A percentile compares a stretch with the other conserved stretches of the same genome.
Conservation (phyloP, 2,113 vertebrate genomes). For the Petaurus breviceps region DNA sequence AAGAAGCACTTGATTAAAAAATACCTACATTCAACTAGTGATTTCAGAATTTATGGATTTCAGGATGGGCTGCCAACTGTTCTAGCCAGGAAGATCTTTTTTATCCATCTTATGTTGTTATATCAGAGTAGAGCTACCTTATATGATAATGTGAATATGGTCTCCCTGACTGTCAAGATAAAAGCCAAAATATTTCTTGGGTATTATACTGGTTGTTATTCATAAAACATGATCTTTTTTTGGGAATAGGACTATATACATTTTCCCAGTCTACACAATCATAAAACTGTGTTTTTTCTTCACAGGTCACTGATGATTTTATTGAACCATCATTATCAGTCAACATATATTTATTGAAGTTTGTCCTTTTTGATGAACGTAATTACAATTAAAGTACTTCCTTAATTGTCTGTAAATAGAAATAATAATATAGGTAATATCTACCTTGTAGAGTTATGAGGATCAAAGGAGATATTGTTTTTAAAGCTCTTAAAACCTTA, state of each 20-base stretch:
- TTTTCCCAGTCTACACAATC: neutral
- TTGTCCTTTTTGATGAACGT: constrained; percentile 30
- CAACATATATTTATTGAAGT: neutral
- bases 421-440: neutral
- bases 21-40: neutral
- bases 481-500: neutral
- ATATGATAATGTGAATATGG: constrained; percentile 11
- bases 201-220: neutral
- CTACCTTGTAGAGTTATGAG: neutral
- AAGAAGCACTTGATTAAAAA: constrained; percentile 24
- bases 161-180: neutral
- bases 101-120: neutral
- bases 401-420: neutral
- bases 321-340: constrained; percentile 28
- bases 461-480: neutral
- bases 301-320: constrained; percentile 32
- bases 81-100: neutral
- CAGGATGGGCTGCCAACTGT: neutral
- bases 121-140: neutral
- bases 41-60: neutral
- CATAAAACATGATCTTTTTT: neutral
- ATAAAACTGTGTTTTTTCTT: neutral
- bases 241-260: neutral
- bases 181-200: constrained; percentile 29
- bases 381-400: constrained; percentile 24